A percentile compares a stretch with the other conserved stretches of the same genome.
These are phyloP conservation scores for Spodoptera littoralis DNA, from an alignment of 2,888 invertebrate species.

Conservation along the genomic window DNA sequence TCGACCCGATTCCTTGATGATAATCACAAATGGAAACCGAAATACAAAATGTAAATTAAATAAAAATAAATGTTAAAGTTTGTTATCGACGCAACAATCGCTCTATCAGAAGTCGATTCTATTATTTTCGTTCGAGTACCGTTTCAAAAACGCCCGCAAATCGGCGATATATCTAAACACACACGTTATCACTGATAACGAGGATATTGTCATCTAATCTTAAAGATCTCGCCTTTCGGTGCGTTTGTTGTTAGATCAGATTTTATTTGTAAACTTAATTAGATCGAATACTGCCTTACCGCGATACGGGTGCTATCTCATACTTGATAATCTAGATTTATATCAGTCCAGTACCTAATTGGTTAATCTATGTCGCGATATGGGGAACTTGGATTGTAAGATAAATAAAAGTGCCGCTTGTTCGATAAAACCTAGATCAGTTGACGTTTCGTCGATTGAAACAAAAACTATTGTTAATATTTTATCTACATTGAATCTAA, in stretches of 20 bases:
- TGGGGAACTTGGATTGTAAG: conserved; percentile 14
- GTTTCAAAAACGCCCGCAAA: conserved; percentile 26
- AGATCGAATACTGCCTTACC: conserved; percentile 64
- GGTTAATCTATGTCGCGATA: conserved; percentile 51
- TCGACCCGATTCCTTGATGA: conserved; percentile 36
- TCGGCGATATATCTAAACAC: conserved; percentile 35
- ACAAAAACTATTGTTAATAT: conserved; percentile 50
- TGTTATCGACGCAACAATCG: conserved; percentile 31
- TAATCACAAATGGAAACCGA: conserved; percentile 48
- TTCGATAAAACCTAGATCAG: conserved; percentile 31
- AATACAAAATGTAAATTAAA: conserved; percentile 46
- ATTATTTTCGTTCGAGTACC: conserved; percentile 26
- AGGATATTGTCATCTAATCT: conserved; percentile 63
- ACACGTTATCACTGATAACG: conserved; percentile 37
- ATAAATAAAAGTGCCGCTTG: conserved; percentile 41
- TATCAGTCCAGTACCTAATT: conserved; percentile 50
- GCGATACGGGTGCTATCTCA: conserved; percentile 47
- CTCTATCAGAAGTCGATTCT: conserved; percentile 37
- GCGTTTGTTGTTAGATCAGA: conserved; percentile 63
- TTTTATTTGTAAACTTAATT: conserved; percentile 68
- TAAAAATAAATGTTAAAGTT: conserved; percentile 48
- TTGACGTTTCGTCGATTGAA: conserved; percentile 41
- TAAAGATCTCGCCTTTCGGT: conserved; percentile 51
- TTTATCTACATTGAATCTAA: conserved; percentile 54
- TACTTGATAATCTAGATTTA: conserved; percentile 44